Evolutionary conservation across 2,797 vertebrate genomes (phyloP), one percentile per base, ranked within the genome.

Genomic region (Siniperca undulata): DNA sequence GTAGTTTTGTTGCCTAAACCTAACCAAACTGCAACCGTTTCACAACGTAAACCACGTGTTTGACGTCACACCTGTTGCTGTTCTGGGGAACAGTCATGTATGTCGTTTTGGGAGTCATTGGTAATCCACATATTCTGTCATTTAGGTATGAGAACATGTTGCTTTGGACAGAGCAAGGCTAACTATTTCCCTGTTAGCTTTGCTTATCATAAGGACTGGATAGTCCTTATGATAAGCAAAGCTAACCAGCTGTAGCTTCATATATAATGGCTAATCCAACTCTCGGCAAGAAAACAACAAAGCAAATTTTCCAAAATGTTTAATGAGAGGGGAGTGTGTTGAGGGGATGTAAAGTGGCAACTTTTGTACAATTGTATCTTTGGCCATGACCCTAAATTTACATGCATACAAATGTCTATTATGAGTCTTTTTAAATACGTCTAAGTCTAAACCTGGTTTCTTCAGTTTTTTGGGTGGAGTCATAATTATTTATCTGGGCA

Each of bases 401-500:
- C 27, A 50, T 48, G 10, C 40, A 52, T 58, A 6, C 22, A 48
- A 58, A 52, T 60, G 22, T 46, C 5, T 1, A 17, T 38, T 16
- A 12, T 30, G 6, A 40, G 14, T 53, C 1, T 50, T 14, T 65
- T 27, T 34, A 10, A 55, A 9, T 3, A 12, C 5, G 4, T 64
- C 6, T 4, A 46, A 65, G 44, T 12, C 16, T 74, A 24, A 70
- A 30, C 20, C 70, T 66, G 62, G 79, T 82, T 88, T 40, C 22
- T 85, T 74, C 22, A 65, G 84, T 81, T 85, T 74, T 67, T 34
- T 80, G 81, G 90, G 87, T 83, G 85, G 68, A 88, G 88, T 80
- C 27, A 36, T 70, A 82, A 76, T 84, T 70, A 86, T 71, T 81
- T 7, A 48, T 48, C 30, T 73, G 17, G 20, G 13, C 62, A 83